A percentile compares a stretch with the other conserved stretches of the same genome.
phyloP scores from a whole-genome alignment of 2,888 invertebrate genomes.

The Dynastes maya region DNA sequence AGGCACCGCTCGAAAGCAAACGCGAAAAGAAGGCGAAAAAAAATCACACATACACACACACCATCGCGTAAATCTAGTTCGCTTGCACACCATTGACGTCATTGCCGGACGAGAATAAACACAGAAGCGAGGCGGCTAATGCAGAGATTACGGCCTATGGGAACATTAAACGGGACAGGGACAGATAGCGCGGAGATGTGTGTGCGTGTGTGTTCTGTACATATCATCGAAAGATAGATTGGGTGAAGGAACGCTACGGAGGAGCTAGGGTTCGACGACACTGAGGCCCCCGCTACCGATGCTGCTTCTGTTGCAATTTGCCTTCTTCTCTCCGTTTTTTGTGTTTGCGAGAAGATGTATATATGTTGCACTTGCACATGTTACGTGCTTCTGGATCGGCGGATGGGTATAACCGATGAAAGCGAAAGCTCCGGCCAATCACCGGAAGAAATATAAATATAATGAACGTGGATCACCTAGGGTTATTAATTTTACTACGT shows the following conservation, averaged over 20 bases:
- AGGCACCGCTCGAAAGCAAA: too few species aligned
- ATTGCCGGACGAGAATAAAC: constrained; percentile 45
- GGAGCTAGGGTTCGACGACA: constrained; percentile 31
- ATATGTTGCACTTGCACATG: too few species aligned
- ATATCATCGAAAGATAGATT: constrained; percentile 14
- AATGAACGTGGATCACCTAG: too few species aligned
- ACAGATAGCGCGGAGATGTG: constrained; percentile 24
- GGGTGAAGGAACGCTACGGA: constrained; percentile 38
- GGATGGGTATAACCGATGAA: too few species aligned
- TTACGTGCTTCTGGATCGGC: too few species aligned
- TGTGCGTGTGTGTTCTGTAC: not conserved
- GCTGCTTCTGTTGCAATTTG: not conserved
- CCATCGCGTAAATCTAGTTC: constrained; percentile 30
- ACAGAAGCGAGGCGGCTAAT: constrained; percentile 31
- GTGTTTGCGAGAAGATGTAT: too few species aligned
- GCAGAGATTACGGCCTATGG: constrained; percentile 27
- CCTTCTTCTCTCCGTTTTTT: too few species aligned
- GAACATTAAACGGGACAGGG: constrained; percentile 35
- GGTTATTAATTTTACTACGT: too few species aligned
- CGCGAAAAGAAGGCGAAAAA: too few species aligned
- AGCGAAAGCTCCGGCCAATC: too few species aligned
- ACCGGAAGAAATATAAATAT: too few species aligned
- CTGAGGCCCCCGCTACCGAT: not conserved
- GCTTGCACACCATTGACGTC: constrained; percentile 50
- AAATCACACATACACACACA: too few species aligned